phyloP scores from a whole-genome alignment of 2,888 invertebrate species.

The Timandra comae region DNA sequence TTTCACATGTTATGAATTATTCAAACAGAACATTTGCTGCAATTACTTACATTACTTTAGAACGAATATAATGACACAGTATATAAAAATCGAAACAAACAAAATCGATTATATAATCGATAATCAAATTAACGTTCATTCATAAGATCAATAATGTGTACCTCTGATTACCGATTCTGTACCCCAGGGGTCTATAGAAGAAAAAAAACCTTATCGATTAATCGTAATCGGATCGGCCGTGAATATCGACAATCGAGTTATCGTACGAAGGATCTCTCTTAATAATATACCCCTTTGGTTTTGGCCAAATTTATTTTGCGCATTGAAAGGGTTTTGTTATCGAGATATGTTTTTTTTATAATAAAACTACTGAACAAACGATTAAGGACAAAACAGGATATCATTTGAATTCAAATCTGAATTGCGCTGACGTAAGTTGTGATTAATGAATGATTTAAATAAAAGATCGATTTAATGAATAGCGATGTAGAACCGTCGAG shows the following conservation, averaged over 20 bases:
- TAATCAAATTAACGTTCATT: constrained; percentile 12
- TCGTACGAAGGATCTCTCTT: constrained; percentile 32
- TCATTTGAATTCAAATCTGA: too few species aligned
- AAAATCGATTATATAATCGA: constrained; percentile 10
- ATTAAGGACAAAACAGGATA: too few species aligned
- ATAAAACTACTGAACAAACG: too few species aligned
- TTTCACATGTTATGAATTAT: constrained; percentile 11
- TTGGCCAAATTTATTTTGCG: constrained; percentile 40
- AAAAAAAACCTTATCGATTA: constrained; percentile 22
- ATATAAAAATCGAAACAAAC: not conserved
- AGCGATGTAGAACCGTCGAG: too few species aligned
- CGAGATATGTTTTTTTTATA: constrained; percentile 16
- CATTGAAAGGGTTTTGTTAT: constrained; percentile 31
- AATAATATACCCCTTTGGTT: constrained; percentile 44
- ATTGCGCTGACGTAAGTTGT: too few species aligned
- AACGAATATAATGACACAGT: not conserved
- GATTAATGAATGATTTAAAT: too few species aligned
- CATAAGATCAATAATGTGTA: constrained; percentile 5
- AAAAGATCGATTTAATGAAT: too few species aligned
- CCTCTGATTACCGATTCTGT: constrained; percentile 10
- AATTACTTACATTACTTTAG: too few species aligned
- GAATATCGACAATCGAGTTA: constrained; percentile 34
- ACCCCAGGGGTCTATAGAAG: constrained; percentile 13
- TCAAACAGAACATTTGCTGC: not conserved
- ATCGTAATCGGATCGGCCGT: constrained; percentile 22